A percentile compares a stretch with the other conserved stretches of the same genome.
Evolutionary conservation across 2,888 invertebrate species (phyloP).

Genomic region (Chrysomela aeneicollis): DNA sequence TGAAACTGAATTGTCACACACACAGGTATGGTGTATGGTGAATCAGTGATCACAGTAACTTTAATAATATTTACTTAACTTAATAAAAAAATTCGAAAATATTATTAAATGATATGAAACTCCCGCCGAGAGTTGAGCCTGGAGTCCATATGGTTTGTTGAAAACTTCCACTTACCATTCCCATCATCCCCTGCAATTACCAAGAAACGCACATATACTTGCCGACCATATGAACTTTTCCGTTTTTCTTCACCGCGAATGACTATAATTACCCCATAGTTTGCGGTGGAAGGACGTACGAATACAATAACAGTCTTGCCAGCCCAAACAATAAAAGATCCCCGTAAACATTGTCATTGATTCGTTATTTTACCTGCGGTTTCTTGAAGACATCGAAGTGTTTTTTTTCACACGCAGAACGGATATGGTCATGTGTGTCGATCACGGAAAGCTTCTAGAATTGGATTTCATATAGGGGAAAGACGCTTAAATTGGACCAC

Average conservation of each 20-base stretch:
- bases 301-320: conserved; percentile 46
- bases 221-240: conserved; percentile 24
- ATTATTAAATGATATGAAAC: too few species aligned
- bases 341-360: conserved; percentile 54
- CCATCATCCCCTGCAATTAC: conserved; percentile 34
- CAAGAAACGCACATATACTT: conserved; percentile 17
- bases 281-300: conserved; percentile 44
- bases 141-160: conserved; percentile 19
- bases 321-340: conserved; percentile 50
- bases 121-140: too few species aligned
- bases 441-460: conserved; percentile 28
- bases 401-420: conserved; percentile 39
- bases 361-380: conserved; percentile 41
- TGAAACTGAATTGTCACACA: too few species aligned
- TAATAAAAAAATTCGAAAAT: too few species aligned
- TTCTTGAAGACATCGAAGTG: conserved; percentile 35
- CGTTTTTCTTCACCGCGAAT: conserved; percentile 41
- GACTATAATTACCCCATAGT: conserved; percentile 50
- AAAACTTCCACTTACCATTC: conserved; percentile 38
- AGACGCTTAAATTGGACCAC: too few species aligned
- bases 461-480: not conserved
- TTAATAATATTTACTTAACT: too few species aligned
- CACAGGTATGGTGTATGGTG: too few species aligned
- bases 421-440: conserved; percentile 27
- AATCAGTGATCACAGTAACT: too few species aligned